phyloP scores from a whole-genome alignment of 1,140 invertebrate genomes.

The Drosophila kurseongensis region DNA sequence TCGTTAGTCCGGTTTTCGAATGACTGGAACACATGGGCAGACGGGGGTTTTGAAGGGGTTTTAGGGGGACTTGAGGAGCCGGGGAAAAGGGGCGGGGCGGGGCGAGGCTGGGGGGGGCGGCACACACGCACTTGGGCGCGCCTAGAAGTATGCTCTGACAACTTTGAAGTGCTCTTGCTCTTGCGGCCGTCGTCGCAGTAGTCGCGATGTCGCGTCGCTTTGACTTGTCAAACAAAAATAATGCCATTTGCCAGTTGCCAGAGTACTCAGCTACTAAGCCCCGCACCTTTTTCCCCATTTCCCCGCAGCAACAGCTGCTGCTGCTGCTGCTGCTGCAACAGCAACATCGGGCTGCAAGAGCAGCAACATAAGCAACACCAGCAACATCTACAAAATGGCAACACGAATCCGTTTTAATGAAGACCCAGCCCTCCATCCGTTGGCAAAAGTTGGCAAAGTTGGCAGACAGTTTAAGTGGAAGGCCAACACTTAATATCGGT shows the following conservation, averaged over 20 bases:
- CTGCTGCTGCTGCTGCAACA: neutral
- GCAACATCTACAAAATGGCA: slow-evolving; percentile 3
- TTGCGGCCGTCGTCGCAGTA: slow-evolving; percentile 39
- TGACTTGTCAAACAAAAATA: slow-evolving; percentile 77
- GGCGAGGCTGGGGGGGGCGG: slow-evolving; percentile 1
- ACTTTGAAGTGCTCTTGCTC: slow-evolving; percentile 72
- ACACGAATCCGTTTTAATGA: slow-evolving; percentile 59
- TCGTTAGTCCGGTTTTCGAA: slow-evolving; percentile 44
- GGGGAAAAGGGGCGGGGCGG: neutral
- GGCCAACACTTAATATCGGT: slow-evolving; percentile 52
- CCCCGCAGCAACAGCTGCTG: slow-evolving; percentile 3
- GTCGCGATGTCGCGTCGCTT: slow-evolving; percentile 58
- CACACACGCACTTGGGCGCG: slow-evolving; percentile 67
- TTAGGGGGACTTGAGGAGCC: neutral
- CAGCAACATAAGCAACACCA: slow-evolving; percentile 18
- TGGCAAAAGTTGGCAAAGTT: slow-evolving; percentile 40
- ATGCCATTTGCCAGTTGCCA: slow-evolving; percentile 69
- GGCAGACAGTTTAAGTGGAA: slow-evolving; percentile 51
- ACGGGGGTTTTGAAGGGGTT: neutral
- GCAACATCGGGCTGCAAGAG: slow-evolving; percentile 8
- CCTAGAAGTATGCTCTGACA: slow-evolving; percentile 75
- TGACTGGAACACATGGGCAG: slow-evolving; percentile 12
- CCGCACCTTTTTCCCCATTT: slow-evolving; percentile 3
- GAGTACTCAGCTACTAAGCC: slow-evolving; percentile 36
- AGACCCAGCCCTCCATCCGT: slow-evolving; percentile 12